Percentiles rank a stretch among this genome's conserved stretches.
Evolutionary conservation across 2,797 vertebrate species (phyloP).

Genomic region (Argentina silus): DNA sequence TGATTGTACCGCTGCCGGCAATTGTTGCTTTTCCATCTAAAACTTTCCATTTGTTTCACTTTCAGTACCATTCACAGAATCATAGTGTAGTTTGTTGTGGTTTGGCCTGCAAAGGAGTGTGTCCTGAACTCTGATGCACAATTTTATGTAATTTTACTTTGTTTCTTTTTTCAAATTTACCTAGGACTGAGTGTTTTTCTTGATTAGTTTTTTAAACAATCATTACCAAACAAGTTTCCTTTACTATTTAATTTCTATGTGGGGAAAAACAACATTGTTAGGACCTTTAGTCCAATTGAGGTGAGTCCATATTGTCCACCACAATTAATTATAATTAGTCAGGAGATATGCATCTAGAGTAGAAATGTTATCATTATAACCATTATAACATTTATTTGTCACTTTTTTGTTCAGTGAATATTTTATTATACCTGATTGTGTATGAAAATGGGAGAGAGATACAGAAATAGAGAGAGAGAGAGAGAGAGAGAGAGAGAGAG

Average conservation of each 20-base stretch:
- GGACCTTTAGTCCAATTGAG: not conserved
- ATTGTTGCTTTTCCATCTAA: constrained; percentile 25
- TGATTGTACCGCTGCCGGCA: constrained; percentile 46
- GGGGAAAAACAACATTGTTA: not conserved
- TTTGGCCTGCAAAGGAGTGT: not conserved
- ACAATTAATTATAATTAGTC: too few relatives aligned
- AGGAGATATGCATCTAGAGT: too few relatives aligned
- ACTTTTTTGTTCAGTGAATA: not conserved
- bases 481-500: constrained; percentile 53
- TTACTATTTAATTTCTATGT: not conserved
- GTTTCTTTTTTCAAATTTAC: not conserved
- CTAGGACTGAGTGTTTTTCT: not conserved
- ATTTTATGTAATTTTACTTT: not conserved
- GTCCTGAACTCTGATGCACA: not conserved
- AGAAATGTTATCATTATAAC: not conserved
- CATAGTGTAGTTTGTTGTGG: not conserved
- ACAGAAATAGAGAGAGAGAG: constrained; percentile 14
- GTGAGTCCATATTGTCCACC: too few relatives aligned
- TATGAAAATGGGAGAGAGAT: not conserved
- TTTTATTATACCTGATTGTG: not conserved
- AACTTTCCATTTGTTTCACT: not conserved
- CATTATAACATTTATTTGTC: not conserved
- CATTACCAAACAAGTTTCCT: not conserved
- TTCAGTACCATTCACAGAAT: not conserved
- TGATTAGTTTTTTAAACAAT: not conserved